Conservation (phyloP, 2,113 vertebrate genomes). For the Dipodomys ordii region DNA sequence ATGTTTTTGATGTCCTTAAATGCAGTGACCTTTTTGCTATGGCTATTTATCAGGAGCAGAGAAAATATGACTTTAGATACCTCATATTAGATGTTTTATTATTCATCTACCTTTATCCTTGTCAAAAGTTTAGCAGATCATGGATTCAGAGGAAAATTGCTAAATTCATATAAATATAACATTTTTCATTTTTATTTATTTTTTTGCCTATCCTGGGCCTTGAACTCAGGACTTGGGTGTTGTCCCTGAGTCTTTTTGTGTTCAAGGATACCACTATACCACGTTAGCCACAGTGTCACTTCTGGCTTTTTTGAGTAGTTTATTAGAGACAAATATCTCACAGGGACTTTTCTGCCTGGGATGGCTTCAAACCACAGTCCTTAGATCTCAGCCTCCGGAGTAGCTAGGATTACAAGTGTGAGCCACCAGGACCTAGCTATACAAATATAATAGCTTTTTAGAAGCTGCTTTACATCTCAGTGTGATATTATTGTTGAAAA, state of each 20-base stretch:
- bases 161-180: neutral
- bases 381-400: too few species aligned
- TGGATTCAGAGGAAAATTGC: neutral
- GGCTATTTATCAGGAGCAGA: neutral
- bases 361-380: too few species aligned
- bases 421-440: too few species aligned
- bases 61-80: neutral
- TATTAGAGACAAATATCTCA: too few species aligned
- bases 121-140: neutral
- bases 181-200: neutral
- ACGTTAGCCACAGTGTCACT: too few species aligned
- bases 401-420: too few species aligned
- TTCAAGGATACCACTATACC: too few species aligned
- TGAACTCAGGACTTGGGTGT: too few species aligned
- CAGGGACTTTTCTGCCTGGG: too few species aligned
- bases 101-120: neutral
- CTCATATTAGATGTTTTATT: neutral
- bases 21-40: conserved; percentile 23
- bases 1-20: neutral
- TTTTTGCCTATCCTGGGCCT: too few species aligned
- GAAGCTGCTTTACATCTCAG: neutral
- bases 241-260: too few species aligned
- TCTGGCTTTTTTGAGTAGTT: too few species aligned
- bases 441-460: neutral
- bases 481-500: neutral